Evolutionary conservation across 2,888 invertebrate species (phyloP), one percentile per base, ranked within the genome.

Genomic region (Latheticus oryzae): DNA sequence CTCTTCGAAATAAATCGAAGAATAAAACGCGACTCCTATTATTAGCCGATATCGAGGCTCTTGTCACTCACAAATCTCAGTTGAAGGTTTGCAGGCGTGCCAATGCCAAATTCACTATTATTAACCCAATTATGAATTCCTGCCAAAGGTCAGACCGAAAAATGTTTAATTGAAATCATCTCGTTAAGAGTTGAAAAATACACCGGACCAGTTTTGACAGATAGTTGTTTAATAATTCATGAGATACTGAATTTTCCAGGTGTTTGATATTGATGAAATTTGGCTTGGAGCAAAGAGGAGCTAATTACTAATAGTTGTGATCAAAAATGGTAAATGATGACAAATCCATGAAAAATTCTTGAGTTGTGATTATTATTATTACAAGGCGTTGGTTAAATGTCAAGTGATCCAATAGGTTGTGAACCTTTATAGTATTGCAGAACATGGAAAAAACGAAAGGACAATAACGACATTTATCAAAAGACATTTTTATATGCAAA

Each of bases 221-320:
- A 7, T 26, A 7, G 12, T 2, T 19, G n/a, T 45, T 17, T 9
- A 45, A 45, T 45, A 45, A 45, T 45, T 45, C 45, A 45, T 45
- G 45, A 45, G 45, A 30, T 45, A 30, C 45, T 32, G 45, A 45
- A 45, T 45, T 45, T 30, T 45, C 28, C 45, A 45, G 45, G 30
- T 45, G 45, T 42, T 42, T 24, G 40, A 19, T 35, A 13, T 28
- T 9, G 42, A 24, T 24, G 38, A 21, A 9, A 7, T 23, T 38
- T 38, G 5, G 45, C 45, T 45, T 45, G 42, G 1, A 5, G 42
- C 28, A 24, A 28, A 17, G 26, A 43, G 30, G 26, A 16, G 42
- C 15, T 28, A 43, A 28, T 43, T 43, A 17, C 24, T 15, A 28
- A 40, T 42, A n/a, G 42, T 26, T 42, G 16, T 21, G 30, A 45